Evolutionary conservation across 2,888 invertebrate species (phyloP).

Genomic region (Leptothorax acervorum): DNA sequence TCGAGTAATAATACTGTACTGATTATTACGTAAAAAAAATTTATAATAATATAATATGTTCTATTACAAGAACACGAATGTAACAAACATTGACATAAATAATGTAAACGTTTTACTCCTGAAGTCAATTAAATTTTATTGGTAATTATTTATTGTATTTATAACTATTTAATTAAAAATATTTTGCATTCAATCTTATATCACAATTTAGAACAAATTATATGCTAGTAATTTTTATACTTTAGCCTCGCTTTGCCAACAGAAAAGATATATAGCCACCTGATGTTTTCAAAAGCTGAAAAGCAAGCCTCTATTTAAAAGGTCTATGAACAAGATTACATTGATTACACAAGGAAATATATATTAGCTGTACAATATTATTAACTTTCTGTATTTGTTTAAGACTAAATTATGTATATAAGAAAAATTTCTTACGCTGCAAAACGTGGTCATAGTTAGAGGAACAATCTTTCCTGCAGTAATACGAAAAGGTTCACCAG

Average conservation of each 20-base stretch:
- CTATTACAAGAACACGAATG: not conserved
- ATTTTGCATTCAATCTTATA: not conserved
- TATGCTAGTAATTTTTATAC: not conserved
- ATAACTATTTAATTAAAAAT: not conserved
- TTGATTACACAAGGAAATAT: not conserved
- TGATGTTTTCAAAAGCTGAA: conserved; percentile 16
- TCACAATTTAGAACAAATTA: not conserved
- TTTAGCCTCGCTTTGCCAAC: not conserved
- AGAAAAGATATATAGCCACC: conserved; percentile 35
- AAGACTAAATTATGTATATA: not conserved
- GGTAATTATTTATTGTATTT: not conserved
- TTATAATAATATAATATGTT: not conserved
- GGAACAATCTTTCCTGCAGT: conserved; percentile 68
- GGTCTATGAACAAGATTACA: too few relatives aligned
- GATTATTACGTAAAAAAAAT: not conserved
- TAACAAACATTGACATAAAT: not conserved
- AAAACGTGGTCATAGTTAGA: conserved; percentile 14
- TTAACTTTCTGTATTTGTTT: not conserved
- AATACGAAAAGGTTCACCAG: conserved; percentile 51
- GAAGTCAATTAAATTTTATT: not conserved
- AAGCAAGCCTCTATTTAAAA: too few relatives aligned
- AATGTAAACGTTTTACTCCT: not conserved
- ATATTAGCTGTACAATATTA: not conserved
- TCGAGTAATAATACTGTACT: not conserved
- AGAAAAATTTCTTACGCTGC: conserved; percentile 55